A percentile compares a stretch with the other conserved stretches of the same genome.
These are phyloP conservation scores for Oreochromis tanganicae DNA, from an alignment of 2,113 vertebrate genomes.

Conservation along the genomic window DNA sequence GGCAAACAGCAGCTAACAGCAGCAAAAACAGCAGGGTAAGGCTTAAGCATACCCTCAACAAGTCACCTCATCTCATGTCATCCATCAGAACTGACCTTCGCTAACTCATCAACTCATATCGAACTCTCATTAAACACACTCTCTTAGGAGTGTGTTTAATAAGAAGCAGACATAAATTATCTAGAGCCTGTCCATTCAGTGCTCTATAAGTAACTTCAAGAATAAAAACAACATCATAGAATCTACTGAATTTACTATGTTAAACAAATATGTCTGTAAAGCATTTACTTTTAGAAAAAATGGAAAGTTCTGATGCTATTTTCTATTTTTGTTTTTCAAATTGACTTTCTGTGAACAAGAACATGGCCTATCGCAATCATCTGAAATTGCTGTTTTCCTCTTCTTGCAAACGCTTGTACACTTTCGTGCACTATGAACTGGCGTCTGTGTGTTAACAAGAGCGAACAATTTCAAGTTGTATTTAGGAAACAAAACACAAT, in stretches of 20 bases:
- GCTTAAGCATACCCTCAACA: neutral
- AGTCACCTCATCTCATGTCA: neutral
- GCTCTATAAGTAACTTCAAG: too few species aligned
- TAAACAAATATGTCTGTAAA: too few species aligned
- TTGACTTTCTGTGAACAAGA: neutral
- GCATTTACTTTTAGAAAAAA: fast-evolving
- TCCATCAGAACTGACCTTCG: neutral
- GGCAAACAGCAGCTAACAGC: neutral
- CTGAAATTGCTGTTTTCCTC: neutral
- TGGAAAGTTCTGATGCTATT: neutral
- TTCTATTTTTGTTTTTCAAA: neutral
- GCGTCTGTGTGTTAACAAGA: neutral
- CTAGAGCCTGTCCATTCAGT: too few species aligned
- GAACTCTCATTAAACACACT: neutral
- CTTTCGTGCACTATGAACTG: neutral
- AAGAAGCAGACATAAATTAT: too few species aligned
- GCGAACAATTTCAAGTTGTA: neutral
- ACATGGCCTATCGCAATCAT: neutral
- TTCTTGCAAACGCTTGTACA: neutral
- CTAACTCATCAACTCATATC: neutral
- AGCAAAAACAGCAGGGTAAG: neutral
- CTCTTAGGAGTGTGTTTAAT: too few species aligned
- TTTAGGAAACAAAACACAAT: neutral
- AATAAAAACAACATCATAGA: too few species aligned
- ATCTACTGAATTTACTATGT: too few species aligned